These are phyloP conservation scores for Prorops nasuta DNA, from an alignment of 1,140 invertebrate genomes.

Conservation along the genomic window DNA sequence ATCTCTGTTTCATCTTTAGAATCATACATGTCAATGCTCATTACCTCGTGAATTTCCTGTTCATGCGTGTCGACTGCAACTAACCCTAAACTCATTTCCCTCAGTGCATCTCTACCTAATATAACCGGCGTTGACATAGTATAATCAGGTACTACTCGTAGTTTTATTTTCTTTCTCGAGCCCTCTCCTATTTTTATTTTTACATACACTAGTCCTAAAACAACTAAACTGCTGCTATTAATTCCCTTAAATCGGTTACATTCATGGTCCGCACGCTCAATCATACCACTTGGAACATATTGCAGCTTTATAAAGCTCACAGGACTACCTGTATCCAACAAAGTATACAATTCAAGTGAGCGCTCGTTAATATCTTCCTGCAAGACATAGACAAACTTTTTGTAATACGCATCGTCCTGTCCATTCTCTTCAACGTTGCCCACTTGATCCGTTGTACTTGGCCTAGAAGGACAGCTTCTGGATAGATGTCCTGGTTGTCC, in stretches of 20 bases:
- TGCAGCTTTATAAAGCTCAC: constrained; percentile 3
- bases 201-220: too few species aligned
- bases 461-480: neutral
- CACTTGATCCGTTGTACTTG: neutral
- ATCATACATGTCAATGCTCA: neutral
- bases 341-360: neutral
- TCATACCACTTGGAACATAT: neutral
- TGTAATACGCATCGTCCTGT: neutral
- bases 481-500: neutral
- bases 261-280: neutral
- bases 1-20: neutral
- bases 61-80: too few species aligned
- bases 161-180: constrained; percentile 25
- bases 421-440: neutral
- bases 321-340: constrained; percentile 1
- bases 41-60: neutral
- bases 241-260: neutral
- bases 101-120: neutral
- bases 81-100: neutral
- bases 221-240: too few species aligned
- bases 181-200: neutral
- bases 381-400: neutral
- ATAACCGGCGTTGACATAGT: neutral
- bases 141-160: neutral
- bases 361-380: neutral